Evolutionary conservation across 2,888 invertebrate genomes (phyloP).

Genomic region (Eupelmus urozonus): DNA sequence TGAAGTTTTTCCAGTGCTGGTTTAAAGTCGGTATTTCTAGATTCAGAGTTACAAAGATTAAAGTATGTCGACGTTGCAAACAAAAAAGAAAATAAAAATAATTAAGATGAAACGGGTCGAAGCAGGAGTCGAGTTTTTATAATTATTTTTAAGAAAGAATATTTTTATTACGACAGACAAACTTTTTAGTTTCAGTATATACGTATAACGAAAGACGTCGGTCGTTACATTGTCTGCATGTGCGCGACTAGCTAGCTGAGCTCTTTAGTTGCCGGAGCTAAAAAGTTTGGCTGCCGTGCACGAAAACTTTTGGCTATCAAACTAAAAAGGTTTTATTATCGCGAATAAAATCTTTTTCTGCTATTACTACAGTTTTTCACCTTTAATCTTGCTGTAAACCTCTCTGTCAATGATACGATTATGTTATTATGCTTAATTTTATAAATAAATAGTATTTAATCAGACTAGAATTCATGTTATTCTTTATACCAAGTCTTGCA

Average conservation of each 20-base stretch:
- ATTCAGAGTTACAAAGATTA: not conserved
- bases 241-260: conserved; percentile 19
- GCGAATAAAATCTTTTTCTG: conserved; percentile 43
- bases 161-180: conserved; percentile 24
- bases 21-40: too few relatives aligned
- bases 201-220: conserved; percentile 27
- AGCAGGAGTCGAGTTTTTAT: conserved; percentile 1
- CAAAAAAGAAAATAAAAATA: not conserved
- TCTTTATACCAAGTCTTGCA: too few relatives aligned
- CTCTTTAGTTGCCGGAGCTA: conserved; percentile 34
- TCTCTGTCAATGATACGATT: not conserved
- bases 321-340: conserved; percentile 55
- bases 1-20: too few relatives aligned
- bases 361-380: conserved; percentile 9
- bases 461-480: too few relatives aligned
- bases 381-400: not conserved
- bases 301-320: conserved; percentile 50
- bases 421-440: too few relatives aligned
- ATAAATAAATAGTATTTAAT: too few relatives aligned
- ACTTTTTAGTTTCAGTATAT: conserved; percentile 37
- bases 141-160: conserved; percentile 21
- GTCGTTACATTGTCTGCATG: conserved; percentile 45
- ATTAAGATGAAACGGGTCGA: not conserved
- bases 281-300: conserved; percentile 31
- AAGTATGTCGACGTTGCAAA: not conserved